phyloP scores from a whole-genome alignment of 2,113 vertebrate species.

The Helogale parvula region DNA sequence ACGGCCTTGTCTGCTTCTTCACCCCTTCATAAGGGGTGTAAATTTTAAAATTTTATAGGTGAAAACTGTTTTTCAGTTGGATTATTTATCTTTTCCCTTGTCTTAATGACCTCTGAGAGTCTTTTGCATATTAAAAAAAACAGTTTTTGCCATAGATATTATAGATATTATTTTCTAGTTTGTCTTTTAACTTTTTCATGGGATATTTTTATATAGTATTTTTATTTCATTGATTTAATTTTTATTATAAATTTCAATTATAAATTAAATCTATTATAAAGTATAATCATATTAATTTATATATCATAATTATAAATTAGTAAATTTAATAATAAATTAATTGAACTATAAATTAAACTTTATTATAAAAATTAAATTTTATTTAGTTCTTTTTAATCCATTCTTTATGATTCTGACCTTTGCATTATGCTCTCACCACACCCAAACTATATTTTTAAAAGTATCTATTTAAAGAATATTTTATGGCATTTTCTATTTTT shows the following conservation, averaged over 20 bases:
- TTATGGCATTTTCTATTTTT: neutral
- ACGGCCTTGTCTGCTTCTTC: neutral
- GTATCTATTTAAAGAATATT: neutral
- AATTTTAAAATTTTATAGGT: neutral
- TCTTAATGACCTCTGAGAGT: neutral
- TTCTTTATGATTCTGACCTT: constrained; percentile 13
- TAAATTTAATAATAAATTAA: no score
- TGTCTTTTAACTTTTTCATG: neutral
- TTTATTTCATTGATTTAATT: neutral
- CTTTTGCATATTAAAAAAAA: constrained; percentile 18
- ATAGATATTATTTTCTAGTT: neutral
- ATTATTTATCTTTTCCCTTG: neutral
- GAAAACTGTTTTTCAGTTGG: neutral
- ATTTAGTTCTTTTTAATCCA: neutral
- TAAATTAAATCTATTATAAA: no score
- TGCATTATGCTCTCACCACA: neutral
- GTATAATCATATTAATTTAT: no score
- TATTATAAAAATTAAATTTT: neutral
- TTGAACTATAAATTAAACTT: neutral
- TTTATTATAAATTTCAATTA: neutral
- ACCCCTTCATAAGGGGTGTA: neutral
- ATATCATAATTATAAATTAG: no score
- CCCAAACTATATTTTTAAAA: neutral
- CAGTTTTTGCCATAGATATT: neutral
- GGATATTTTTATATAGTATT: neutral